Base-by-base conservation (phyloP, 2,113 vertebrate genomes). In the Larimichthys crocea region DNA sequence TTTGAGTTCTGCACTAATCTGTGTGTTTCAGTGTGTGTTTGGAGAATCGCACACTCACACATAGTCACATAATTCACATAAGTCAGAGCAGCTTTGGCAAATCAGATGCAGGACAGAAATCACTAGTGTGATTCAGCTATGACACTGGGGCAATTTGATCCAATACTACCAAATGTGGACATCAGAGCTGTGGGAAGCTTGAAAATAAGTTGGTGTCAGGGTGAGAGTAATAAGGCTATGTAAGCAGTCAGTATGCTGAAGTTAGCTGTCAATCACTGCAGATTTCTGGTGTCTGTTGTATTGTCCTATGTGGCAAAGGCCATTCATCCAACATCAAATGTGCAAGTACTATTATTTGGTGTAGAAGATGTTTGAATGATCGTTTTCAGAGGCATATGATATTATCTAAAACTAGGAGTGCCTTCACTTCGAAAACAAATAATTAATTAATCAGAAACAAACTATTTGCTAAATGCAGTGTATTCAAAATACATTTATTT, bases 1-100 rank as follows among this genome's bases (percentile, higher is more conserved):
- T 82, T 78, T 78, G 66, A 86, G 60, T 53, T 83, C 66, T 84
- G 50, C 55, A 66, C 52, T 92, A 92, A 92, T 94, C 90, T 86
- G 53, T 84, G 82, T 53, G 49, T 76, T 29, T 60, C 46, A 15
- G 77, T 75, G 70, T 82, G 78, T 78, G 76, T 50, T 46, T 78
- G 29, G n/a, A 69, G 24, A 78, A 31, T 19, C 53, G 61, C 57
- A 52, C 50, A 57, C n/a, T 74, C 40, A 19, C 24, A 69, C 61
- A 69, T 2, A 40, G 26, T 53, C 71, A 50, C 52, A 53, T 62
- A 76, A 84, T 63, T 70, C 68, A 74, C 56, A 68, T 17, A 46
- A 40, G 59, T 75, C 31, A 12, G 26, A 65, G 40, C 60, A 74
- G 81, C 59, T 80, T 64, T 76, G 75, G 26, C 50, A 79, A 66